Evolutionary conservation across 2,888 invertebrate genomes (phyloP).

Genomic region (Rutpela maculata): DNA sequence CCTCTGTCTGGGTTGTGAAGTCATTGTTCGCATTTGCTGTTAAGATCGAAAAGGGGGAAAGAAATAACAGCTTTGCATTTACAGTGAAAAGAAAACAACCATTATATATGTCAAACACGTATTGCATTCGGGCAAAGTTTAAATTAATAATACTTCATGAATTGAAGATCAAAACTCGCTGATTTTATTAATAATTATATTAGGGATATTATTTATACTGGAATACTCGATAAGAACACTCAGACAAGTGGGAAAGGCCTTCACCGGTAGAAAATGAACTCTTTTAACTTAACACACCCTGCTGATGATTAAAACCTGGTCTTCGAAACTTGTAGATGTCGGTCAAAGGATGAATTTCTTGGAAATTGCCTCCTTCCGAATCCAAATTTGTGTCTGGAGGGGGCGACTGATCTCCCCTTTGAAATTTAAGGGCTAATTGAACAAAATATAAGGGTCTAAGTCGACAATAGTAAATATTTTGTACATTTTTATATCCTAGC

Average conservation of each 20-base stretch:
- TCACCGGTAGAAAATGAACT: slow-evolving; percentile 37
- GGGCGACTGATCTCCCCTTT: slow-evolving; percentile 71
- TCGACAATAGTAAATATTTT: background rate
- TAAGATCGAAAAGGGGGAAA: no score
- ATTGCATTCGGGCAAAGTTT: background rate
- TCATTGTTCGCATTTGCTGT: no score
- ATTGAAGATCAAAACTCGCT: background rate
- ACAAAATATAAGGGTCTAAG: slow-evolving; percentile 9
- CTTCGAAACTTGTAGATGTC: slow-evolving; percentile 64
- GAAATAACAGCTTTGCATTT: no score
- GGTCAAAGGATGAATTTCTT: slow-evolving; percentile 69
- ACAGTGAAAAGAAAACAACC: no score
- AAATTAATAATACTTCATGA: background rate
- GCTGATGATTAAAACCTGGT: slow-evolving; percentile 60
- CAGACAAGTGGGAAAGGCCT: slow-evolving; percentile 35
- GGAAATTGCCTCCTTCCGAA: slow-evolving; percentile 60
- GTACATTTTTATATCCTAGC: background rate
- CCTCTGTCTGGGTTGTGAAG: no score
- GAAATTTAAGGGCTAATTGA: slow-evolving; percentile 61
- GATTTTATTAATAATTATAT: background rate
- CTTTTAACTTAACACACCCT: slow-evolving; percentile 58
- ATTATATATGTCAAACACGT: background rate
- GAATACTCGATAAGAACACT: background rate
- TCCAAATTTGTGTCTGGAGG: slow-evolving; percentile 67
- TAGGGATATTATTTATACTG: background rate